Evolutionary conservation across 2,888 invertebrate genomes (phyloP).

Genomic region (Anagyrus pseudococci): DNA sequence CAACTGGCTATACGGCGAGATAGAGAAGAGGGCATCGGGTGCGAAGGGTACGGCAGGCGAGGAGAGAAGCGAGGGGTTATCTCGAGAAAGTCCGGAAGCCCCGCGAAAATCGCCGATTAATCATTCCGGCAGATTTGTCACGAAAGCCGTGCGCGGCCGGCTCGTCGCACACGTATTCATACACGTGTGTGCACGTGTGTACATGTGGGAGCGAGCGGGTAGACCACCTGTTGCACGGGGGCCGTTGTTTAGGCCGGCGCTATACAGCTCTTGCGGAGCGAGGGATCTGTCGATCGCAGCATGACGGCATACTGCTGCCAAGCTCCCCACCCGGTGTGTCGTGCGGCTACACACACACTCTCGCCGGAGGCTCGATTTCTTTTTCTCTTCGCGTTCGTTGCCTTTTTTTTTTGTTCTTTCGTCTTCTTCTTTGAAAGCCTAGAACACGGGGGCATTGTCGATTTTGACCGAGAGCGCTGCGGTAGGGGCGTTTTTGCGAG

Average conservation of each 20-base stretch:
- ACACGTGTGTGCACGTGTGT: no score
- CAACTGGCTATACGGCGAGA: background rate
- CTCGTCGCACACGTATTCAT: background rate
- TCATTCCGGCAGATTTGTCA: constrained; percentile 26
- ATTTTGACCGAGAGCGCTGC: background rate
- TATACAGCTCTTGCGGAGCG: background rate
- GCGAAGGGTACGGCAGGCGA: constrained; percentile 2
- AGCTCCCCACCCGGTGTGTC: no score
- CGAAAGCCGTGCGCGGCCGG: background rate
- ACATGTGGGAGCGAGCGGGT: no score
- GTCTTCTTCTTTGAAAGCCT: background rate
- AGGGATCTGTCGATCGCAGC: constrained; percentile 6
- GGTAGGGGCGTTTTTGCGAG: no score
- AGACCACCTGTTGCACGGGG: constrained; percentile 29
- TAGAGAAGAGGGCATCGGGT: background rate
- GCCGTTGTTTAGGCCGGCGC: background rate
- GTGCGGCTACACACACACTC: no score
- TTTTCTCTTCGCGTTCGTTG: no score
- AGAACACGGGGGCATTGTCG: background rate
- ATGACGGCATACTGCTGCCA: background rate
- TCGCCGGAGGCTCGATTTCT: no score
- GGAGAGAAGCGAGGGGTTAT: background rate
- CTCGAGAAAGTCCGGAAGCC: constrained; percentile 8
- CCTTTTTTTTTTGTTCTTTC: background rate
- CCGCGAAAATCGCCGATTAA: constrained; percentile 17